Percentiles rank a stretch among this genome's conserved stretches.
Evolutionary conservation across 2,113 vertebrate genomes (phyloP).

Genomic region (Ammospiza caudacuta): DNA sequence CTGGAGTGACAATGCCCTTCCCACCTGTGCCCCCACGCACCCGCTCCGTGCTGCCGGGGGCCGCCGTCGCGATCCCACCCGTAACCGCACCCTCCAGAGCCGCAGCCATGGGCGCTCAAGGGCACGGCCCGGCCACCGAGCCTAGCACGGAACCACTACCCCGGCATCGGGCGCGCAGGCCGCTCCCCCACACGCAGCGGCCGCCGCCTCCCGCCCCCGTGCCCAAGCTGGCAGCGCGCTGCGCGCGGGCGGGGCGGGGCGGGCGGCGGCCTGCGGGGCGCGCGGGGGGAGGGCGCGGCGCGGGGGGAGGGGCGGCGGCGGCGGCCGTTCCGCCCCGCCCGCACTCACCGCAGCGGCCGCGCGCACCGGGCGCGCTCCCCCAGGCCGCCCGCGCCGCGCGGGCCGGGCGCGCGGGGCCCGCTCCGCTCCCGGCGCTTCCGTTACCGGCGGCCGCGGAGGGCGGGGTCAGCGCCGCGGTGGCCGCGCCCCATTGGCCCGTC

Average conservation of each 20-base stretch:
- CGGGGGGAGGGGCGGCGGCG: no score
- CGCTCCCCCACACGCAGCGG: neutral
- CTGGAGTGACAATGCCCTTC: neutral
- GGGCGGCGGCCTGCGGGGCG: no score
- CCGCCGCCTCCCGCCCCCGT: neutral
- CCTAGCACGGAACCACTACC: neutral
- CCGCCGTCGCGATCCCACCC: neutral
- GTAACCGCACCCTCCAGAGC: neutral
- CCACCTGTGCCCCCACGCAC: neutral
- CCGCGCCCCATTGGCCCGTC: no score
- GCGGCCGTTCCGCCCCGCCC: no score
- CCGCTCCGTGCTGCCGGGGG: neutral
- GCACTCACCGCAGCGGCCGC: no score
- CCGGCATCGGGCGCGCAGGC: neutral
- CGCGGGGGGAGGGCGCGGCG: no score
- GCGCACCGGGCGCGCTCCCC: no score
- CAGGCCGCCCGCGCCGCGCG: no score
- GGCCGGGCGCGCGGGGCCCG: no score
- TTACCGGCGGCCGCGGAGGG: no score
- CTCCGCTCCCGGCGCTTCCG: no score
- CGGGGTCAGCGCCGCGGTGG: no score
- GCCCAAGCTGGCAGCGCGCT: neutral
- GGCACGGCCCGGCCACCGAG: neutral
- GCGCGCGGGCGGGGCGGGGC: neutral
- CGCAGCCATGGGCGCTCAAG: neutral